Evolutionary conservation across 2,113 vertebrate genomes (phyloP).

Genomic region (Phrynosoma blainvillii): DNA sequence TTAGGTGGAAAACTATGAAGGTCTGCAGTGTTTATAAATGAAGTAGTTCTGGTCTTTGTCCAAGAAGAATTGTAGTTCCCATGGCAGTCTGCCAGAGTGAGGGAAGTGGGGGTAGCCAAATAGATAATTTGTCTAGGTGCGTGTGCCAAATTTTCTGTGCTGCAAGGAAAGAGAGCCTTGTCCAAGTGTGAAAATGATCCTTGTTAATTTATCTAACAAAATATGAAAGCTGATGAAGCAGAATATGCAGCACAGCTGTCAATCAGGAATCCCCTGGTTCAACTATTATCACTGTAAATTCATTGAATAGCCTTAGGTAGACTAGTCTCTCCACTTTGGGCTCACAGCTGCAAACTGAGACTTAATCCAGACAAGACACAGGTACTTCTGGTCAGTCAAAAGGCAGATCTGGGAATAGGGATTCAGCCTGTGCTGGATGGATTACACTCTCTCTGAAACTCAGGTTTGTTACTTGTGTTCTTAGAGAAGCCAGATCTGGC

Average conservation of each 20-base stretch:
- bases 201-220: neutral
- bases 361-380: too few relatives aligned
- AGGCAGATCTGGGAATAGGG: too few relatives aligned
- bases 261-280: neutral
- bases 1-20: slow-evolving; percentile 42
- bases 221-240: neutral
- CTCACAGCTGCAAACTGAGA: neutral
- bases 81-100: slow-evolving; percentile 56
- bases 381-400: too few relatives aligned
- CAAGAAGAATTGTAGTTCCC: slow-evolving; percentile 54
- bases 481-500: too few relatives aligned
- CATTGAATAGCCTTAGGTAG: neutral
- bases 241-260: neutral
- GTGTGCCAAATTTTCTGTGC: slow-evolving; percentile 40
- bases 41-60: slow-evolving; percentile 47
- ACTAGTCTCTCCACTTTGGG: neutral
- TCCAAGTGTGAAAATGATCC: neutral
- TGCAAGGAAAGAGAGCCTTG: slow-evolving; percentile 45
- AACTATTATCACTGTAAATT: neutral
- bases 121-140: neutral
- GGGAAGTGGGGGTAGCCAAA: neutral
- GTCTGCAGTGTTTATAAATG: slow-evolving; percentile 35
- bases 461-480: too few relatives aligned
- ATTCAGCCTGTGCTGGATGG: too few relatives aligned
- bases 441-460: too few relatives aligned